Evolutionary conservation across 37 sponge, comb jelly and placozoan species (phyloP), one percentile per base, ranked within the genome.

Genomic region (Bolinopsis microptera): DNA sequence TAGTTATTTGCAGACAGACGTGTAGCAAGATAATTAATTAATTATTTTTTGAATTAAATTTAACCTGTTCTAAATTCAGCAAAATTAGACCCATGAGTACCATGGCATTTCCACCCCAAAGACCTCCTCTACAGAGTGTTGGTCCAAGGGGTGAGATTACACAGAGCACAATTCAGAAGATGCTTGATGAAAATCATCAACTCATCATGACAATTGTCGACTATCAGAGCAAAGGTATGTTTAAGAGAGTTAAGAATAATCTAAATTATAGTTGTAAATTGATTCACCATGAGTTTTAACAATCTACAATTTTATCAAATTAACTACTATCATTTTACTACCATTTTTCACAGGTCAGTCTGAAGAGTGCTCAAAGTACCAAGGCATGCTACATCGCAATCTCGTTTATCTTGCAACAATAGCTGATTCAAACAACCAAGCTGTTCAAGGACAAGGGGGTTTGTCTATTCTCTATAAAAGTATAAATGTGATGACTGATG

Each of bases 361-460:
- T 28, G 90, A 86, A 21, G 90, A 86, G 36, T 90, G 76, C 35
- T 94, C 30, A 22, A 97, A 96, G 94, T 97, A 97, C 68, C 97
- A 97, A 70, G 96, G 96, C 86, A 93, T 90, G 24, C 96, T 97
- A 34, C 96, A 97, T 93, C 92, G 94, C 67, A 97, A 97, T 77
- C 95, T 97, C 0, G 93, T 95, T 13, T 95, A 93, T 41, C 83
- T 97, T 67, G 96, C 97, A 23, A 92, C 92, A 33, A 48, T 96
- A 27, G 97, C 96, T 8, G 96, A 97, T 35, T 96, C 97, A 0
- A 92, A 86, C 37, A 94, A 94, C 26, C 90, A 86, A 34, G 90
- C 90, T 39, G 90, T 41, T 24, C 90, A 86, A 40, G 90, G 90
- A n/a, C 61, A 48, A 48, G 61, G 61, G 13, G 61, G 61, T 48